A percentile compares a stretch with the other conserved stretches of the same genome.
phyloP scores from a whole-genome alignment of 2,797 vertebrate genomes.

The Myoxocephalus aenaeus region DNA sequence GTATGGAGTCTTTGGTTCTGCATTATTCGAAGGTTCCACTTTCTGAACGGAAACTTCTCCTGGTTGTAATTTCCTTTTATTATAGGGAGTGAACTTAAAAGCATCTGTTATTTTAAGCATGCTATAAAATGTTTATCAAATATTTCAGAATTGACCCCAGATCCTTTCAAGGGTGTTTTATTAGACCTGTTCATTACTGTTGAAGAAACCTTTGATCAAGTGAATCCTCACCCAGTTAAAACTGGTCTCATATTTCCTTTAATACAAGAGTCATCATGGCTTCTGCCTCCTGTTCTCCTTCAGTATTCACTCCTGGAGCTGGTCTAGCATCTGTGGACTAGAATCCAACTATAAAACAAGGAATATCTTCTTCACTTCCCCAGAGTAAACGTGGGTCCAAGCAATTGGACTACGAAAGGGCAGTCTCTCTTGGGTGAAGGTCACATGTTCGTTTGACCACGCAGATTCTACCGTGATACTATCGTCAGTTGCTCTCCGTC shows the following conservation, averaged over 20 bases:
- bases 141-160: neutral
- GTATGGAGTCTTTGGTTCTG: neutral
- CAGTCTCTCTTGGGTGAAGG: too few species aligned
- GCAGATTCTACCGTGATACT: neutral
- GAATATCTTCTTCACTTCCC: neutral
- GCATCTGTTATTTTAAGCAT: conserved; percentile 20
- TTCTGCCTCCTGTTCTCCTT: neutral
- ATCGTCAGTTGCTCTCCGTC: neutral
- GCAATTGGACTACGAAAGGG: too few species aligned
- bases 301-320: neutral
- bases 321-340: neutral
- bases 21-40: neutral
- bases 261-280: neutral
- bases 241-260: neutral
- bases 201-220: conserved; percentile 3
- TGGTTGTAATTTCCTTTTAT: neutral
- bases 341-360: neutral
- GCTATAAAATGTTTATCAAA: neutral
- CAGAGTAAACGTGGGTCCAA: neutral
- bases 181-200: conserved; percentile 2
- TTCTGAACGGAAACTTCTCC: neutral
- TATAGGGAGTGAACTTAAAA: conserved; percentile 18
- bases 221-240: conserved; percentile 6
- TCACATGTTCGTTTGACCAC: too few species aligned
- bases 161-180: conserved; percentile 24